Conservation (phyloP, 2,888 invertebrate species). For the Cosmia trapezina region DNA sequence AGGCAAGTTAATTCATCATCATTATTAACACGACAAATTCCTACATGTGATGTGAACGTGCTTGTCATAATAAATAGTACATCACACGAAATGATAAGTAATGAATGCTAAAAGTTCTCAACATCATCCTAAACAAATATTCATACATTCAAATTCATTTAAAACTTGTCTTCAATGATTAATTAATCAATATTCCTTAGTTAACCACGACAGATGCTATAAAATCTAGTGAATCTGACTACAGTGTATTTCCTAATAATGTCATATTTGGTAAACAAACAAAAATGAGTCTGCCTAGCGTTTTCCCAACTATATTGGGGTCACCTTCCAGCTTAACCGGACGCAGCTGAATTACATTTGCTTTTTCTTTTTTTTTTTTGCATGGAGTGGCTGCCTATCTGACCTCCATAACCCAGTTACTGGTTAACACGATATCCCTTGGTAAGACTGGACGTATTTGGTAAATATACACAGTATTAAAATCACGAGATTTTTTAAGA, state of each 20-base stretch:
- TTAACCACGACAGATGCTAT: conserved; percentile 13
- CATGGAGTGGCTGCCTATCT: background rate
- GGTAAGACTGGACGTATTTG: no score
- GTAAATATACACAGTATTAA: no score
- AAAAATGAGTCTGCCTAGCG: background rate
- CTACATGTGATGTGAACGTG: conserved; percentile 26
- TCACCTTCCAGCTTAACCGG: background rate
- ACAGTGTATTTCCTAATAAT: background rate
- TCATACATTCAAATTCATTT: conserved; percentile 48
- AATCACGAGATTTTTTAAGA: no score
- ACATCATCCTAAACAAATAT: conserved; percentile 18
- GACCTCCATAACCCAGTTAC: background rate
- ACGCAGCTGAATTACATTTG: background rate
- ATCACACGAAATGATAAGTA: conserved; percentile 19
- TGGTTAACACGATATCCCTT: no score
- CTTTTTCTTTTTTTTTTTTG: background rate
- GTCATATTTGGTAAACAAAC: background rate
- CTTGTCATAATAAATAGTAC: background rate
- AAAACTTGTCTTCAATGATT: conserved; percentile 14
- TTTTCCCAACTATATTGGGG: background rate
- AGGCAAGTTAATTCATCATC: background rate
- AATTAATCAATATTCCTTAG: conserved; percentile 39
- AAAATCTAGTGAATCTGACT: conserved; percentile 31
- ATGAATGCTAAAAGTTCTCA: conserved; percentile 29
- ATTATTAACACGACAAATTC: conserved; percentile 9